Conservation (phyloP, 2,797 vertebrate species). For the Lepus townsendii region DNA sequence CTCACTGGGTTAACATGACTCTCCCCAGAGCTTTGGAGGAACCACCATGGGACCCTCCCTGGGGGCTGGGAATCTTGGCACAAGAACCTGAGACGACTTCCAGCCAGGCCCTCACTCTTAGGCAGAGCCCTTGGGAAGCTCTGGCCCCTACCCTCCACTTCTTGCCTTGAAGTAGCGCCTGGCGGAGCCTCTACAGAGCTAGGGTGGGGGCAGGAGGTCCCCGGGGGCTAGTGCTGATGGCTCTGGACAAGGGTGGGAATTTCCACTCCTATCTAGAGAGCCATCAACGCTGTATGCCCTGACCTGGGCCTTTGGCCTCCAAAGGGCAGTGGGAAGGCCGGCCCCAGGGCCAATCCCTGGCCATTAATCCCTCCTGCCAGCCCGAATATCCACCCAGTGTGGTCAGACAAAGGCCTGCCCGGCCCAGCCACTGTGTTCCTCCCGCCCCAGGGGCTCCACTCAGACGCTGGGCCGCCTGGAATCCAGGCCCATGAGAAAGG, state of each 20-base stretch:
- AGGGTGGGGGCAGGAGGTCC: conserved; percentile 82
- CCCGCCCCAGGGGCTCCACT: conserved; percentile 84
- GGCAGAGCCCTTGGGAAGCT: conserved; percentile 14
- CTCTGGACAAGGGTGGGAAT: conserved; percentile 99
- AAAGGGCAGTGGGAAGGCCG: conserved; percentile 92
- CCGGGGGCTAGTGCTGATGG: conserved; percentile 96
- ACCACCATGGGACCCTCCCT: not conserved
- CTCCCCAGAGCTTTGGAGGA: not conserved
- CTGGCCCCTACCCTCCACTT: conserved; percentile 76
- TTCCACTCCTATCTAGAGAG: conserved; percentile 93
- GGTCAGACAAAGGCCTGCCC: conserved; percentile 90
- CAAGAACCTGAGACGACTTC: not conserved
- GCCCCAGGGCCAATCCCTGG: conserved; percentile 94
- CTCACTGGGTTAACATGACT: not conserved
- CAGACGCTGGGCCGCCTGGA: conserved; percentile 91
- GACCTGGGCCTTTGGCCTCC: conserved; percentile 97
- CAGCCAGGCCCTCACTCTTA: not conserved
- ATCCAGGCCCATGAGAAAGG: conserved; percentile 93
- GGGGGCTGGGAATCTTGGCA: not conserved
- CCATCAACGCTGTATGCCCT: conserved; percentile 94
- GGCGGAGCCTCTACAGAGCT: conserved; percentile 85
- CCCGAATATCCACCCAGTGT: conserved; percentile 91
- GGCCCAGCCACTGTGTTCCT: conserved; percentile 80
- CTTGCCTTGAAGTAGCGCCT: conserved; percentile 85
- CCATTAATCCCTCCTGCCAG: conserved; percentile 97